Evolutionary conservation across 2,113 vertebrate genomes (phyloP).

Genomic region (Engystomops pustulosus): DNA sequence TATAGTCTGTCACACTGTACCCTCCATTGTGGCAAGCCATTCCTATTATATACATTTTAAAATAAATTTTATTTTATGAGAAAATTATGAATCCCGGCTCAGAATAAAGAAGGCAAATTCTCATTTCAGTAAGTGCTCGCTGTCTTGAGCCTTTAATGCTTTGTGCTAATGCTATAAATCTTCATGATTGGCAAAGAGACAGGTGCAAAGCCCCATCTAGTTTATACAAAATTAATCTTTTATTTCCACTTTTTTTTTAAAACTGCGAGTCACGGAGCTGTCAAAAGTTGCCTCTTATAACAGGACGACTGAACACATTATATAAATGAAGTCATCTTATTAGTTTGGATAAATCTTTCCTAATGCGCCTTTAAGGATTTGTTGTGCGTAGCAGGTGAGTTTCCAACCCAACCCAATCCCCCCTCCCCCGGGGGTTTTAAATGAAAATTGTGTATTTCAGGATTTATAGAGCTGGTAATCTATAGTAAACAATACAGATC

Average conservation of each 20-base stretch:
- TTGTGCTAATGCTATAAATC: slow-evolving; percentile 7
- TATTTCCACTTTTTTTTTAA: slow-evolving; percentile 11
- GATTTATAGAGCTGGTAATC: neutral
- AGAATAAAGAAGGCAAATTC: neutral
- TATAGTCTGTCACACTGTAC: no score
- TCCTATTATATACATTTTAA: no score
- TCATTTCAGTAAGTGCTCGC: slow-evolving; percentile 24
- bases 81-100: neutral
- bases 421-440: neutral
- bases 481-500: neutral
- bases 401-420: neutral
- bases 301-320: slow-evolving; percentile 4
- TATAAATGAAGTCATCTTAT: slow-evolving; percentile 1
- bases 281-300: slow-evolving; percentile 9
- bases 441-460: neutral
- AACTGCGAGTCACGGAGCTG: neutral
- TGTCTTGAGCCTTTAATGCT: slow-evolving; percentile 31
- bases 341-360: slow-evolving; percentile 3
- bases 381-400: neutral
- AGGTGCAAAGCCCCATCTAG: slow-evolving; percentile 11
- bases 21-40: no score
- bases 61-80: no score
- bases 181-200: neutral
- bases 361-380: slow-evolving; percentile 5
- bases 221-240: slow-evolving; percentile 29